Percentiles rank a stretch among this genome's conserved stretches.
Evolutionary conservation across 1,140 invertebrate genomes (phyloP).

Genomic region (Lucilia cuprina): DNA sequence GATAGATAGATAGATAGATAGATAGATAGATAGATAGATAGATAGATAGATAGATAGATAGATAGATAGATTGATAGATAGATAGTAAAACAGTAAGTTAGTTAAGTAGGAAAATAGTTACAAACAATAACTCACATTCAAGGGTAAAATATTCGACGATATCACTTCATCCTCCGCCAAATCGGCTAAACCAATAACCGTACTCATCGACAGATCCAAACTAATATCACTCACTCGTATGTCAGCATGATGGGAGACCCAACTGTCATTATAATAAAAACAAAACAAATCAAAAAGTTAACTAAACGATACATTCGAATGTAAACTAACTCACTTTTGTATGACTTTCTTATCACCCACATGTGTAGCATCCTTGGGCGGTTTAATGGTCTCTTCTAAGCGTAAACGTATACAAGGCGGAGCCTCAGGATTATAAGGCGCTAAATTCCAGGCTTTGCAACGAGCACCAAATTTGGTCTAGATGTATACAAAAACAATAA

Average conservation of each 20-base stretch:
- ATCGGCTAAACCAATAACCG: slow-evolving; percentile 78
- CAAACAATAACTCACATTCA: slow-evolving; percentile 68
- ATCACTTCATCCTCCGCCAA: slow-evolving; percentile 87
- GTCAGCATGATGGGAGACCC: slow-evolving; percentile 67
- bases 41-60: too few species aligned
- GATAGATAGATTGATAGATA: too few species aligned
- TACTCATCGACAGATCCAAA: slow-evolving; percentile 80
- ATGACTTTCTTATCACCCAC: slow-evolving; percentile 58
- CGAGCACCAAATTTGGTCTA: slow-evolving; percentile 77
- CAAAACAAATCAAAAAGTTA: neutral
- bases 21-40: too few species aligned
- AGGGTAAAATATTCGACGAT: slow-evolving; percentile 74
- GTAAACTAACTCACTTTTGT: slow-evolving; percentile 47
- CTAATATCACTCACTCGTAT: slow-evolving; percentile 72
- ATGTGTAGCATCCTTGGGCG: slow-evolving; percentile 48
- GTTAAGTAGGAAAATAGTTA: neutral
- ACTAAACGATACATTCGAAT: too few species aligned
- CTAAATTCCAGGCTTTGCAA: slow-evolving; percentile 74
- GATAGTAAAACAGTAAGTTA: too few species aligned
- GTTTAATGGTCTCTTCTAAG: slow-evolving; percentile 68
- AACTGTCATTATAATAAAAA: slow-evolving; percentile 49
- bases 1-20: too few species aligned
- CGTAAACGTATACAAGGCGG: slow-evolving; percentile 68
- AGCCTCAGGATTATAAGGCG: slow-evolving; percentile 66
- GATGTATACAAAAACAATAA: slow-evolving; percentile 24